Evolutionary conservation across 2,113 vertebrate genomes (phyloP).

Genomic region (Desmodus rotundus): DNA sequence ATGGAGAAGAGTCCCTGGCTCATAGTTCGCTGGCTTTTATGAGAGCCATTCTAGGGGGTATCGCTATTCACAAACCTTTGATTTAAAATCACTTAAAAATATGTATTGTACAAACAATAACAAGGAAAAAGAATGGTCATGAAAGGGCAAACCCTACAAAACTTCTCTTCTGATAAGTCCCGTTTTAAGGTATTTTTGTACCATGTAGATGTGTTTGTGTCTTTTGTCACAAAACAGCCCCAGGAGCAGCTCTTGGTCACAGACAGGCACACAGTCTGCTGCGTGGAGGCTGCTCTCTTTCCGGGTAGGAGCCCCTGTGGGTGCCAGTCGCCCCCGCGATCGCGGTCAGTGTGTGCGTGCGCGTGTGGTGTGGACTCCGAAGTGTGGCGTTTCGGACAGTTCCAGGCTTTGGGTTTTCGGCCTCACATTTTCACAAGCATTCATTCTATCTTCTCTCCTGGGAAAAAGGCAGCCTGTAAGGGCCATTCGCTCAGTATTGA

Average conservation of each 20-base stretch:
- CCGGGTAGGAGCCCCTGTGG: fast-evolving
- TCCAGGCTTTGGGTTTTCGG: neutral
- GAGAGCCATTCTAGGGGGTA: neutral
- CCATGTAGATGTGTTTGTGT: neutral
- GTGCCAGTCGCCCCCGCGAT: fast-evolving
- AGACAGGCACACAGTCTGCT: fast-evolving
- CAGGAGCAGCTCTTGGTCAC: neutral
- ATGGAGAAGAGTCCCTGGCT: neutral
- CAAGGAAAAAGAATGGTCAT: fast-evolving
- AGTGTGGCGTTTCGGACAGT: fast-evolving
- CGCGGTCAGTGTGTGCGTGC: fast-evolving
- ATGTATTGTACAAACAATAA: neutral
- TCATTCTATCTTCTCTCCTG: fast-evolving
- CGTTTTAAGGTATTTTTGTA: neutral
- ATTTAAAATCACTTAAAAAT: neutral
- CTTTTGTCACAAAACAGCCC: neutral
- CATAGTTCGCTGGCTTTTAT: neutral
- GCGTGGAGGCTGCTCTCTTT: fast-evolving
- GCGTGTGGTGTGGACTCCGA: fast-evolving
- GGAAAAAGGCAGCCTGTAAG: fast-evolving
- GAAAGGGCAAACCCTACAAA: neutral
- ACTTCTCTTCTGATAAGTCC: neutral
- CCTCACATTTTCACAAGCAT: fast-evolving
- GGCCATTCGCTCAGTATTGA: fast-evolving
- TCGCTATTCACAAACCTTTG: neutral